Evolutionary conservation across 2,888 invertebrate genomes (phyloP), one percentile per base, ranked within the genome.

Genomic region (Chromoteleia sp.): DNA sequence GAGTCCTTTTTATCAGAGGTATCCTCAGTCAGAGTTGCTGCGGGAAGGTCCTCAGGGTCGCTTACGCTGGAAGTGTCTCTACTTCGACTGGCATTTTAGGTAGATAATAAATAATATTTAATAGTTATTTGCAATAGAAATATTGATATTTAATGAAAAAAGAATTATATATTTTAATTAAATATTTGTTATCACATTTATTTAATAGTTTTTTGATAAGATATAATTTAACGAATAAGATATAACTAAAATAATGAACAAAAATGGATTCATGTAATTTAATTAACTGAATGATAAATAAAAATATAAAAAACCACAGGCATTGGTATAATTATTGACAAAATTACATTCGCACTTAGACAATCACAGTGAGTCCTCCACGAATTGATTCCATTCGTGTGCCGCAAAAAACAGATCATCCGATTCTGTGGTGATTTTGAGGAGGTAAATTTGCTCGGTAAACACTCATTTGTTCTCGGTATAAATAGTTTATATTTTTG

Each of bases 51-150:
- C 84, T 94, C 94, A 0, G 95, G 95, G 89, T 96, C 96, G 54
- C 95, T 95, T 33, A 93, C 85, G 84, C 93, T 95, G 0, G 95
- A 95, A 88, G 94, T 94, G 21, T 95, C 94, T 87, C 94, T 93
- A 83, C 92, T 94, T 67, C 93, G 90, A 76, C 91, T 78, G n/a
- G n/a, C n/a, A n/a, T n/a, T n/a, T n/a, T n/a, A n/a, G n/a, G n/a
- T n/a, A n/a, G n/a, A n/a, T n/a, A n/a, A n/a, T n/a, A n/a, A n/a
- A n/a, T n/a, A n/a, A n/a, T n/a, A n/a, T n/a, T n/a, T n/a, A n/a
- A n/a, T n/a, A n/a, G n/a, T n/a, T n/a, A n/a, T n/a, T n/a, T n/a
- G n/a, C n/a, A n/a, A n/a, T n/a, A n/a, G n/a, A n/a, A n/a, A n/a
- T n/a, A n/a, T n/a, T n/a, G n/a, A n/a, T n/a, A n/a, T n/a, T n/a